Base-by-base conservation (phyloP, 1,140 invertebrate genomes). In the Drosophila fuyamai region DNA sequence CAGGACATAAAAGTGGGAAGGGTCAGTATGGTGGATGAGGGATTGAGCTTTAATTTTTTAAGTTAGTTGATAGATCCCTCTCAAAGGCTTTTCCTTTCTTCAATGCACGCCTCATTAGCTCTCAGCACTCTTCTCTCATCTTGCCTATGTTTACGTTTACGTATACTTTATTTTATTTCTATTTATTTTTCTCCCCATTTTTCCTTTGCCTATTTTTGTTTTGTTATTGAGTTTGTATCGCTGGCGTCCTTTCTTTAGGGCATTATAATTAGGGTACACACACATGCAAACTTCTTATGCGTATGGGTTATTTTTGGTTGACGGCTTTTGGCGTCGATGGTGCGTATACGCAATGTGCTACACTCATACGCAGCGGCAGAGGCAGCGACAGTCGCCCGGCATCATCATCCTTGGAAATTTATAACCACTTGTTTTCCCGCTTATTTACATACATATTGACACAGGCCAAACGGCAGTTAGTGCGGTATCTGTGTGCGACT, bases 401-500 rank as follows among this genome's bases (percentile, higher is more conserved):
- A 47, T 67, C 66, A 47, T 70, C 66, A 76, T 79, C 78, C 70
- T 81, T 86, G 75, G 75, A 86, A 86, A 86, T 86, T 81, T 86
- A 86, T 86, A 86, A 86, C 82, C 82, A 86, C 82, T 86, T 86
- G 82, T 86, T 86, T 82, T 88, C 66, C 71, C 84, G 83, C 79
- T 76, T 88, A 86, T 86, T 86, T 86, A 86, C 83, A 86, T 86
- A 86, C 83, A 88, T 86, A 82, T 88, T 81, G 79, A 86, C 82
- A 82, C 63, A 78, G 56, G 70, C 58, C 80, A 72, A 84, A 57
- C 50, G 60, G 41, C 80, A 76, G 81, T 76, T 76, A 79, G 66
- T 63, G 46, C 53, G 51, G 59, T 44, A 41, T 38, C 55, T 53
- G 47, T 72, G 55, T 70, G 36, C 61, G 75, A 35, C 13, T 50